A percentile compares a stretch with the other conserved stretches of the same genome.
Conservation (phyloP, 2,113 vertebrate species). For the Eolophus roseicapilla region DNA sequence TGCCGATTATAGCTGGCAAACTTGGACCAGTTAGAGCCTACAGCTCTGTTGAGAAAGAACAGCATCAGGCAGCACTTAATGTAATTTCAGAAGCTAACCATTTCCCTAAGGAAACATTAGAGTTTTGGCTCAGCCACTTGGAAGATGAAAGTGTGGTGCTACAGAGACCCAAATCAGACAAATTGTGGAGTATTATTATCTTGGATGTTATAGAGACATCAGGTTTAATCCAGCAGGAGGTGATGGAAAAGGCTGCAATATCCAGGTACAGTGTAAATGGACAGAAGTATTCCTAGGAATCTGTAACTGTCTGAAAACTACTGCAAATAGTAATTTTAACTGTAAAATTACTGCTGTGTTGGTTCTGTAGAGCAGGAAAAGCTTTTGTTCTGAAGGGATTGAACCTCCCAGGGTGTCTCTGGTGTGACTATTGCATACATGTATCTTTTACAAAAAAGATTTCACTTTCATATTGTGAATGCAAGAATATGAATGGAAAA, state of each 20-base stretch:
- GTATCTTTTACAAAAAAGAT: neutral
- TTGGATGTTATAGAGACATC: slow-evolving; percentile 94
- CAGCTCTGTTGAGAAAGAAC: slow-evolving; percentile 92
- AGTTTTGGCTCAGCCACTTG: slow-evolving; percentile 91
- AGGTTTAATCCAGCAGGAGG: slow-evolving; percentile 92
- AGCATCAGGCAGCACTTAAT: slow-evolving; percentile 83
- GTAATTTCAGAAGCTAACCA: slow-evolving; percentile 81
- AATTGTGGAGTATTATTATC: slow-evolving; percentile 93
- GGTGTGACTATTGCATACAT: neutral
- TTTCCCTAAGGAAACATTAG: slow-evolving; percentile 80
- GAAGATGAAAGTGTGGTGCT: slow-evolving; percentile 87
- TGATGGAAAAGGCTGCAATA: slow-evolving; percentile 96
- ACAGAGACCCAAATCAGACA: slow-evolving; percentile 89
- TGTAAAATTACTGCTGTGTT: neutral
- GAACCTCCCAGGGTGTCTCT: neutral
- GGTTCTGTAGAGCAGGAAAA: neutral
- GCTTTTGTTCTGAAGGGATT: neutral
- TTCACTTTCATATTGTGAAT: neutral
- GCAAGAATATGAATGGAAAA: neutral
- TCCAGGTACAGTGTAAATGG: slow-evolving; percentile 80
- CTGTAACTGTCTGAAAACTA: neutral
- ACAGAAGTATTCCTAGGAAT: neutral
- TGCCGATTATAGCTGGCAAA: slow-evolving; percentile 87
- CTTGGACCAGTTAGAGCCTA: slow-evolving; percentile 87
- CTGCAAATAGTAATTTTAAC: neutral